These are phyloP conservation scores for Pagetopsis macropterus DNA, from an alignment of 2,797 vertebrate species.

Conservation along the genomic window DNA sequence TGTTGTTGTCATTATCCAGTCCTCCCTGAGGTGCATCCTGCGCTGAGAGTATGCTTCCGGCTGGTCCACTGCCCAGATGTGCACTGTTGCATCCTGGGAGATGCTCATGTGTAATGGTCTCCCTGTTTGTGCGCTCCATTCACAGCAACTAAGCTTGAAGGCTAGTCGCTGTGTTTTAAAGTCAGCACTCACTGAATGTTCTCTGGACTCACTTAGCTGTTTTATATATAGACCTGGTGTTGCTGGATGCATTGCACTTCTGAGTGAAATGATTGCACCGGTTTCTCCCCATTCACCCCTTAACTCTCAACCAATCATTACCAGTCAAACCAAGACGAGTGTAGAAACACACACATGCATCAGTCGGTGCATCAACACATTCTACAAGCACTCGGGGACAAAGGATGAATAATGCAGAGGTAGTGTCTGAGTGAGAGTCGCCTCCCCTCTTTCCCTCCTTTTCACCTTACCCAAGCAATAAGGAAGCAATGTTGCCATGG, in stretches of 20 bases:
- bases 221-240: slow-evolving; percentile 68
- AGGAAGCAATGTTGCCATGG: slow-evolving; percentile 83
- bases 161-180: slow-evolving; percentile 7
- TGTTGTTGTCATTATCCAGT: slow-evolving; percentile 39
- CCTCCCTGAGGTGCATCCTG: slow-evolving; percentile 21
- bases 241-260: slow-evolving; percentile 73
- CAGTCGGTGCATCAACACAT: slow-evolving; percentile 61
- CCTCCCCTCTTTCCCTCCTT: slow-evolving; percentile 75
- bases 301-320: slow-evolving; percentile 66
- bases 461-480: slow-evolving; percentile 80
- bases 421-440: slow-evolving; percentile 79
- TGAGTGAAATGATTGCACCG: slow-evolving; percentile 75
- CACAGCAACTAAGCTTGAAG: slow-evolving; percentile 17
- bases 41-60: slow-evolving; percentile 20
- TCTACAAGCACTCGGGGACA: slow-evolving; percentile 72
- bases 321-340: slow-evolving; percentile 47
- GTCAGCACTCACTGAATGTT: slow-evolving; percentile 22
- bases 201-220: slow-evolving; percentile 44
- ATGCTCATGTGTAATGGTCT: neutral
- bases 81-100: neutral
- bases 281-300: slow-evolving; percentile 66
- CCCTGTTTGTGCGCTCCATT: slow-evolving; percentile 22
- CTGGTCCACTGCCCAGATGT: slow-evolving; percentile 43
- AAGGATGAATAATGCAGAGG: slow-evolving; percentile 84
- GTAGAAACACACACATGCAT: slow-evolving; percentile 50